Evolutionary conservation across 2,797 vertebrate species (phyloP).

Genomic region (Meda fulgida): DNA sequence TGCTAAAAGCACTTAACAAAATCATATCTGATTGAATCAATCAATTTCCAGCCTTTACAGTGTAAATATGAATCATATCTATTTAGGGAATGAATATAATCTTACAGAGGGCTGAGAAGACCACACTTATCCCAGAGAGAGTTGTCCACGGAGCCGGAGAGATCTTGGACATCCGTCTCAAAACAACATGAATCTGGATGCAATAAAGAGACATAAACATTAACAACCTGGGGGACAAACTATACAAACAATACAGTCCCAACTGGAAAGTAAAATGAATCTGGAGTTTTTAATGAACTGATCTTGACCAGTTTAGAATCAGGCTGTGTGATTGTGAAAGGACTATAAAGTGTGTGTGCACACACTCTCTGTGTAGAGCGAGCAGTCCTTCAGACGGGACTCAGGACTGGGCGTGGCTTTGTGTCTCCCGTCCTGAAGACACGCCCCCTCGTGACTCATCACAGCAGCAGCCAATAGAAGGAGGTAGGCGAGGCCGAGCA

Average conservation of each 20-base stretch:
- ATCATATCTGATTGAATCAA: background rate
- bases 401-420: conserved; percentile 77
- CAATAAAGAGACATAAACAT: background rate
- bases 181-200: conserved; percentile 78
- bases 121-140: conserved; percentile 79
- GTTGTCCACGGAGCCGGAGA: conserved; percentile 68
- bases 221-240: background rate
- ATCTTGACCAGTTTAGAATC: background rate
- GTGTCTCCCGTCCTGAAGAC: conserved; percentile 79
- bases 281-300: background rate
- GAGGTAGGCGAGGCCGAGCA: conserved; percentile 65
- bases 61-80: background rate
- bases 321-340: background rate
- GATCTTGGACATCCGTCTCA: conserved; percentile 70
- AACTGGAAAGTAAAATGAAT: background rate
- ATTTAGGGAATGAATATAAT: background rate
- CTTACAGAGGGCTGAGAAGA: conserved; percentile 73
- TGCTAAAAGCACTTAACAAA: too few relatives aligned
- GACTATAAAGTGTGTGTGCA: conserved; percentile 31
- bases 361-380: conserved; percentile 80
- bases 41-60: background rate
- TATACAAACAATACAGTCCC: background rate
- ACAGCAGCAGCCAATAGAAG: conserved; percentile 63
- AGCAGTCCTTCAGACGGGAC: conserved; percentile 74
- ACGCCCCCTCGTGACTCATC: conserved; percentile 68